phyloP scores from a whole-genome alignment of 1,140 invertebrate genomes.

The Drosophila lacertosa region DNA sequence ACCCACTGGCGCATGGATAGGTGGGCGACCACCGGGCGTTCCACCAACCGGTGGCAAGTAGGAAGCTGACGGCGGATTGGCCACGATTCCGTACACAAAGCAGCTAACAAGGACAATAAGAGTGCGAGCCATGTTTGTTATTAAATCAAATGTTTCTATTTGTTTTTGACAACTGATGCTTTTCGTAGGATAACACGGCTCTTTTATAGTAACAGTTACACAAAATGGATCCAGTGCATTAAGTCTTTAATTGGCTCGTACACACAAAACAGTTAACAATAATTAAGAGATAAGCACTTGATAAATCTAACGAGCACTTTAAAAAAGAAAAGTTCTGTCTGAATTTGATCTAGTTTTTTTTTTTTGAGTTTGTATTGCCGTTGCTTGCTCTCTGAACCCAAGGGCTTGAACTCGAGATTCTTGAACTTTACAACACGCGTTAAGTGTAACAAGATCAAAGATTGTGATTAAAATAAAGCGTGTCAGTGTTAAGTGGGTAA shows the following conservation, averaged over 20 bases:
- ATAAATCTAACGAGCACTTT: conserved; percentile 21
- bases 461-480: conserved; percentile 13
- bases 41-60: neutral
- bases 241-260: conserved; percentile 22
- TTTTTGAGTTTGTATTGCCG: neutral
- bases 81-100: conserved; percentile 2
- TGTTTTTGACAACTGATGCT: conserved; percentile 39
- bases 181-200: neutral
- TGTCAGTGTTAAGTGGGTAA: conserved; percentile 16
- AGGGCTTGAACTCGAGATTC: no score
- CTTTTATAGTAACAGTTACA: conserved; percentile 33
- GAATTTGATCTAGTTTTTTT: neutral
- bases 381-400: neutral
- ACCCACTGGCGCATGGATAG: neutral
- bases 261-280: conserved; percentile 50
- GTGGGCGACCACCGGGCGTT: neutral
- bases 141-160: neutral
- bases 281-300: conserved; percentile 49
- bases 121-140: conserved; percentile 12
- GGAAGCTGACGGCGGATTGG: neutral
- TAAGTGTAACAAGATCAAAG: neutral
- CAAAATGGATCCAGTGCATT: neutral
- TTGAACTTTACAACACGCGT: neutral
- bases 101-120: conserved; percentile 4
- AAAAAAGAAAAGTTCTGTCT: no score